Evolutionary conservation across 2,888 invertebrate genomes (phyloP).

Genomic region (Petrolisthes cinctipes): DNA sequence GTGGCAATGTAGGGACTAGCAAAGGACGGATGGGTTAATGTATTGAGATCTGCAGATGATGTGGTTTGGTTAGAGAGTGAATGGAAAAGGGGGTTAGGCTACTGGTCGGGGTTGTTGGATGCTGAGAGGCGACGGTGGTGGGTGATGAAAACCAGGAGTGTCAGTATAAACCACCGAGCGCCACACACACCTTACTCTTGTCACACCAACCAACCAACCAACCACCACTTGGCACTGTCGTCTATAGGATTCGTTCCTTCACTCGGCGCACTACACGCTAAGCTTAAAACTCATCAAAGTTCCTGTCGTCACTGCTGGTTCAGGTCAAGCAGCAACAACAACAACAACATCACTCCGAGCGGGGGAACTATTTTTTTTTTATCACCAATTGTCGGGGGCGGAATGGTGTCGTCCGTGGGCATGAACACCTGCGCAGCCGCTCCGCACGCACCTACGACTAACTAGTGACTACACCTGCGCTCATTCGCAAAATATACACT

Average conservation of each 20-base stretch:
- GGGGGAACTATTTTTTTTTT: neutral
- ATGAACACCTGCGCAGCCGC: constrained; percentile 37
- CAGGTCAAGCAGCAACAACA: neutral
- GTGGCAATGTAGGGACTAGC: too few species aligned
- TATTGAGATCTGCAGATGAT: too few species aligned
- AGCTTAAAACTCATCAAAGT: neutral
- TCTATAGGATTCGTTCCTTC: neutral
- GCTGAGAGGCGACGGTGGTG: too few species aligned
- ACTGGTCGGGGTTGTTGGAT: too few species aligned
- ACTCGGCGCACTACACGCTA: constrained; percentile 11
- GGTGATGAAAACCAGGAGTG: too few species aligned
- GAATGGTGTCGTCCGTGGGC: constrained; percentile 12
- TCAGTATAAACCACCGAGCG: too few species aligned
- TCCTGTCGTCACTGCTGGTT: constrained; percentile 10
- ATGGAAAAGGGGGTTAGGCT: too few species aligned
- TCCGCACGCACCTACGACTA: constrained; percentile 63
- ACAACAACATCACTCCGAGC: constrained; percentile 19
- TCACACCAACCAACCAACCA: too few species aligned
- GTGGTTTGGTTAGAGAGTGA: too few species aligned
- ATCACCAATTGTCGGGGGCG: constrained; percentile 6
- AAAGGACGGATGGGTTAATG: too few species aligned
- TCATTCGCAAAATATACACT: constrained; percentile 64
- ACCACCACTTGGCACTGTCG: constrained; percentile 7
- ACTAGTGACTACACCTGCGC: constrained; percentile 65
- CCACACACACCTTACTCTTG: too few species aligned